Evolutionary conservation across 2,888 invertebrate genomes (phyloP).

Genomic region (Scelioninae gen. 1): DNA sequence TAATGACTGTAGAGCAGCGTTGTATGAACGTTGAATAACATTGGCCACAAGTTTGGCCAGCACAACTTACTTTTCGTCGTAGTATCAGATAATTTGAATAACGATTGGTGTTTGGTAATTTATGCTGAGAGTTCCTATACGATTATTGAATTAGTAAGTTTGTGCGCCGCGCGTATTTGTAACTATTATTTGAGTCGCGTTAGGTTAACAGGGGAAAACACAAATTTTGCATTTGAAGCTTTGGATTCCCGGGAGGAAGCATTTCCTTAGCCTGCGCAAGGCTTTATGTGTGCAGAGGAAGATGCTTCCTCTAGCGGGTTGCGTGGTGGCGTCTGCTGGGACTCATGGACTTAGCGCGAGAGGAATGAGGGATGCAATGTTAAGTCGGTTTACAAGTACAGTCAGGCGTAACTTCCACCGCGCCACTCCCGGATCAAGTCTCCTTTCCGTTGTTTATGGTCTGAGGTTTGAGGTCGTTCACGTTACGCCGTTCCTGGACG

Average conservation of each 20-base stretch:
- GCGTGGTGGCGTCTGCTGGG: slow-evolving; percentile 51
- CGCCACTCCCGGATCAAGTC: slow-evolving; percentile 45
- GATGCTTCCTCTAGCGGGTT: slow-evolving; percentile 50
- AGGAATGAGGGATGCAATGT: slow-evolving; percentile 78
- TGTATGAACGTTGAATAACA: slow-evolving; percentile 17
- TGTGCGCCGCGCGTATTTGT: slow-evolving; percentile 48
- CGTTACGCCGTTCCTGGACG: slow-evolving; percentile 41
- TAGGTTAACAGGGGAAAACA: slow-evolving; percentile 61
- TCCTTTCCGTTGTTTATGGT: slow-evolving; percentile 57
- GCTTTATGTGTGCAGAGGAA: slow-evolving; percentile 43
- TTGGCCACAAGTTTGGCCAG: slow-evolving; percentile 15
- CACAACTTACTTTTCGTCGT: slow-evolving; percentile 26
- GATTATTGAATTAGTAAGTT: slow-evolving; percentile 67
- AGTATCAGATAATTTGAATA: slow-evolving; percentile 53
- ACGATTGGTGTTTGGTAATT: slow-evolving; percentile 60
- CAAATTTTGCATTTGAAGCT: slow-evolving; percentile 66
- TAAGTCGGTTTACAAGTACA: slow-evolving; percentile 73
- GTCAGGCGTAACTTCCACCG: slow-evolving; percentile 39
- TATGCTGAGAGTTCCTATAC: slow-evolving; percentile 37
- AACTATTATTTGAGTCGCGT: slow-evolving; percentile 63
- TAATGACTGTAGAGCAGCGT: neutral
- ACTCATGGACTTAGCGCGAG: slow-evolving; percentile 61
- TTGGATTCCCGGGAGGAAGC: slow-evolving; percentile 48
- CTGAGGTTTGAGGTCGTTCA: slow-evolving; percentile 64
- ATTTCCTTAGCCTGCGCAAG: slow-evolving; percentile 43